Base-by-base conservation (phyloP, 2,797 vertebrate species). In the Gorsachius magnificus region DNA sequence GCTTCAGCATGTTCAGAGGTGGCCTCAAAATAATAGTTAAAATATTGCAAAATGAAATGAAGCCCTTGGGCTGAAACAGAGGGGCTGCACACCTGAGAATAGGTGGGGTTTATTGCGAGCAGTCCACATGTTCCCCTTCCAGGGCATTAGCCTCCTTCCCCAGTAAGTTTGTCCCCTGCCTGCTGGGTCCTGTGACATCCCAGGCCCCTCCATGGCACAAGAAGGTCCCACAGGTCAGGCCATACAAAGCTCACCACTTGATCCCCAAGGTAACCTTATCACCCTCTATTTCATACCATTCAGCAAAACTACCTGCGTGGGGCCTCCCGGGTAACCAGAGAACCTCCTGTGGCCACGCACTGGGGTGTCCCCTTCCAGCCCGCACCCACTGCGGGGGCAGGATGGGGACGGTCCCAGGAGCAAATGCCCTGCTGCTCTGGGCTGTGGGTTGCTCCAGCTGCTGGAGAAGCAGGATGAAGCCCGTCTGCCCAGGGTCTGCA, bases 211-310 rank as follows among this genome's bases (percentile, higher is more conserved):
- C 0, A 0, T 6, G 41, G n/a, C 66, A 24, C 5, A 10, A 75
- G 48, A 64, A 17, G 48, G 57, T 80, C 63, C 78, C 6, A 0
- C 65, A 63, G 86, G 82, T 87, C 91, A 83, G 0, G 0, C 83
- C 19, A 6, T 50, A 50, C 57, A 80, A 63, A 84, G 48, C 83
- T 92, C 76, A 95, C 69, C 80, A 85, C 60, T 78, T 66, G 79
- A 95, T 95, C 93, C 66, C 51, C 1, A 1, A 63, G 51, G 95
- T 94, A 96, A 97, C 28, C 14, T 76, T 94, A 96, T 94, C 87
- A 18, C 69, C 31, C 48, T 93, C 89, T 95, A 53, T 87, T 96
- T 91, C 92, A 95, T 93, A 86, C 60, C 81, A 84, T 93, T 89
- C 94, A 95, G 83, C 76, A 95, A 95, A 96, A 83, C 89, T 90